Evolutionary conservation across 2,888 invertebrate species (phyloP).

Genomic region (Timandra comae): DNA sequence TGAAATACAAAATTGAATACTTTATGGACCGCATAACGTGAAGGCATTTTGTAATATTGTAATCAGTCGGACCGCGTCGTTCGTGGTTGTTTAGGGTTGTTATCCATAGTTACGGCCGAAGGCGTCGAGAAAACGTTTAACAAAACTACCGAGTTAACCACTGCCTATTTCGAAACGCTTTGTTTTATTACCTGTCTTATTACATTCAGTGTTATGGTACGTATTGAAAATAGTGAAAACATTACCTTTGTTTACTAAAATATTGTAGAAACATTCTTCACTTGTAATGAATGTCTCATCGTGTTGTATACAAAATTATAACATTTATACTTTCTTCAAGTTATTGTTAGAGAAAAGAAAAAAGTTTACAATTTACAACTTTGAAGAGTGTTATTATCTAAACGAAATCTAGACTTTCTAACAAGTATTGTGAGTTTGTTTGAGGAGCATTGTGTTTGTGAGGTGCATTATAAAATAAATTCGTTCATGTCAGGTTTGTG

Average conservation of each 20-base stretch:
- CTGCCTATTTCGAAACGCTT: conserved; percentile 33
- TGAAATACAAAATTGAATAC: conserved; percentile 19
- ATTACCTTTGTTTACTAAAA: too few species aligned
- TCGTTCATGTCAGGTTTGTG: conserved; percentile 16
- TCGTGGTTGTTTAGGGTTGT: conserved; percentile 10
- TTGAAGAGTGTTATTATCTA: too few species aligned
- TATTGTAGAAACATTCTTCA: too few species aligned
- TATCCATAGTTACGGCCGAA: conserved; percentile 12
- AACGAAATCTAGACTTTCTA: background rate
- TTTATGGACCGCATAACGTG: conserved; percentile 21
- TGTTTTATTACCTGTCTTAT: conserved; percentile 42
- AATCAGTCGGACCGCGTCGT: conserved; percentile 6
- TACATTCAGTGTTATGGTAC: too few species aligned
- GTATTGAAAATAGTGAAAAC: too few species aligned
- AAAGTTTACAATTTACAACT: too few species aligned
- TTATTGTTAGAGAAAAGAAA: too few species aligned
- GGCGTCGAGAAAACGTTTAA: conserved; percentile 4
- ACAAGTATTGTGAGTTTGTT: conserved; percentile 7
- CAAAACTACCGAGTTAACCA: conserved; percentile 15
- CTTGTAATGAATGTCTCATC: too few species aligned
- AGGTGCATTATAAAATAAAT: conserved; percentile 12
- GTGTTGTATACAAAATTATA: too few species aligned
- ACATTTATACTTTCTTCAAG: too few species aligned
- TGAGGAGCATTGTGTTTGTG: conserved; percentile 4
- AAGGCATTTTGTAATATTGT: conserved; percentile 23